Evolutionary conservation across 2,888 invertebrate genomes (phyloP), one percentile per base, ranked within the genome.

Genomic region (Noctua comes): DNA sequence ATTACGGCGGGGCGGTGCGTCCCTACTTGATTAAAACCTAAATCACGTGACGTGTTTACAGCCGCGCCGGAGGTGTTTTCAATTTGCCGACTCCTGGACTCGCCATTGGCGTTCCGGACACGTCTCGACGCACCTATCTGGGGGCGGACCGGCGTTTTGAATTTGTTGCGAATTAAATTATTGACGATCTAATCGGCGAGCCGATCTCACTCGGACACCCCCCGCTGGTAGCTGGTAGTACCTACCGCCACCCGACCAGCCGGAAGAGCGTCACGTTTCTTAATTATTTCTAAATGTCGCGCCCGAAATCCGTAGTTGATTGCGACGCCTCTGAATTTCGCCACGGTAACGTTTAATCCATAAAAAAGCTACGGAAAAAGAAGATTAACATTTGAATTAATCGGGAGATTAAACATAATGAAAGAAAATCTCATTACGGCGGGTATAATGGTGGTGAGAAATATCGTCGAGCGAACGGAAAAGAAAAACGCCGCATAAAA

Each of bases 21-120:
- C 96, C 96, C 96, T 95, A 95, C 96, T 97, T 97, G 97, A 97
- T 97, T 97, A 97, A 97, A 97, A 96, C 96, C 97, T 97, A 97
- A 97, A 97, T 97, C 97, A 97, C 97, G 97, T 96, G 97, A 96
- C 97, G 96, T 96, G 97, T 97, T 96, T 97, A 97, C 97, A 96
- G 96, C 95, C 94, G 88, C 94, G 95, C 95, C 95, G 94, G 95
- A 96, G 96, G 96, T 96, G 96, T 97, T 96, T 96, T 96, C 96
- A 97, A 96, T 97, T 97, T 96, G 96, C 94, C 95, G 95, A 95
- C 95, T 95, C 92, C 95, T 94, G 93, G 94, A 94, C 91, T 92
- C 90, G 93, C 94, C 93, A 96, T 97, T 96, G 96, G 96, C 93
- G 95, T 96, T 95, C 96, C 94, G 95, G 94, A 95, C 96, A 97